phyloP scores from a whole-genome alignment of 1,140 invertebrate genomes.

The Atopsyche davidsoni region DNA sequence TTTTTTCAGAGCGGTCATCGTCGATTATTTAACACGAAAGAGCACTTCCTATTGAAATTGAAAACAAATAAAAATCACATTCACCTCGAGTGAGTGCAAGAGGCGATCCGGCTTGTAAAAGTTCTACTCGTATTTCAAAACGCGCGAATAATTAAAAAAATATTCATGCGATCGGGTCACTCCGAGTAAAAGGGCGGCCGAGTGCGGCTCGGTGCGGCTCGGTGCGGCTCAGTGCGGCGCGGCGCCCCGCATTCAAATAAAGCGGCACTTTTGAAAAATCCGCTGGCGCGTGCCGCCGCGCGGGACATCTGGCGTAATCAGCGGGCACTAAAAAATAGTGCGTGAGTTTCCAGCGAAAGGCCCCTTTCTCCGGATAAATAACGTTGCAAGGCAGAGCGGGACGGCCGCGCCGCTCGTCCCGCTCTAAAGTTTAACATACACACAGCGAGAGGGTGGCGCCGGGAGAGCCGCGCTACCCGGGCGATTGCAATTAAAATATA shows the following conservation, averaged over 20 bases:
- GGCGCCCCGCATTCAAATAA: constrained; percentile 6
- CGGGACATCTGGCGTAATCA: constrained; percentile 30
- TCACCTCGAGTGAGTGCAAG: too few species aligned
- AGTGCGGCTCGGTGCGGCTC: neutral
- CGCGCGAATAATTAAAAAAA: neutral
- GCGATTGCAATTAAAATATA: constrained; percentile 32
- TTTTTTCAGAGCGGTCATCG: too few species aligned
- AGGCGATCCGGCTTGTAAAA: too few species aligned
- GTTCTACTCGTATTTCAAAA: neutral
- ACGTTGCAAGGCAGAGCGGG: constrained; percentile 29
- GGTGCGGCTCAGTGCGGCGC: too few species aligned
- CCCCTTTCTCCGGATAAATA: constrained; percentile 27
- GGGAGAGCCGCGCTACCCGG: constrained; percentile 17
- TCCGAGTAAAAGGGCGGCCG: neutral
- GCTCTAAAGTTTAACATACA: constrained; percentile 28
- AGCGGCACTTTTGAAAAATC: constrained; percentile 12
- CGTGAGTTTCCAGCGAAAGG: constrained; percentile 26
- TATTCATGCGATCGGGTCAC: neutral
- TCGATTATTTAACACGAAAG: too few species aligned
- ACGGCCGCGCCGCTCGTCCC: constrained; percentile 22
- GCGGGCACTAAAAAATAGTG: constrained; percentile 31
- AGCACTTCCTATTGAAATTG: too few species aligned
- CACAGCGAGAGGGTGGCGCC: constrained; percentile 4
- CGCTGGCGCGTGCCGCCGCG: constrained; percentile 8
- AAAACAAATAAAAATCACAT: too few species aligned